Conservation (phyloP, 2,888 invertebrate species). For the Yponomeuta evonymella region DNA sequence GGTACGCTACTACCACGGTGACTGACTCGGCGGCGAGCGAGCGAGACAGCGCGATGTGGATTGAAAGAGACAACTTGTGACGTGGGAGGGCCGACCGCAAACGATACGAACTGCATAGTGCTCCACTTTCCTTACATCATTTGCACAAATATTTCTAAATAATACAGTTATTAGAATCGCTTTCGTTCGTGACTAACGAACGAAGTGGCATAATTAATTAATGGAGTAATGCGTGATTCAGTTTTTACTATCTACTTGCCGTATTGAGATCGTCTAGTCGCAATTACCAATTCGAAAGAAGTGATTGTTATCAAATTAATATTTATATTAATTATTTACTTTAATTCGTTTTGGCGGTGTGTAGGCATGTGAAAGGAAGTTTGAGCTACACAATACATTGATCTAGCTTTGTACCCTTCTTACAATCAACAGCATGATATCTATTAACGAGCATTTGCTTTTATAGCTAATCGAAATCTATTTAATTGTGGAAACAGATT, state of each 20-base stretch:
- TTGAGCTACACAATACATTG: no score
- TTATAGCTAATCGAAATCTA: no score
- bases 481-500: no score
- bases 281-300: background rate
- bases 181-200: conserved; percentile 14
- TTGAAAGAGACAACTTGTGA: conserved; percentile 52
- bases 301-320: background rate
- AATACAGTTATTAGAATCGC: conserved; percentile 18
- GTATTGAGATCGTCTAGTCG: background rate
- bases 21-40: conserved; percentile 57
- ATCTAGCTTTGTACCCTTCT: no score
- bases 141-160: conserved; percentile 25
- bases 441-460: no score
- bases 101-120: conserved; percentile 60
- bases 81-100: conserved; percentile 66
- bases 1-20: conserved; percentile 55
- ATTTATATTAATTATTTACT: background rate
- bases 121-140: conserved; percentile 37
- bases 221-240: conserved; percentile 9
- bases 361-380: no score
- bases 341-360: background rate
- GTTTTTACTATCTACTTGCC: background rate
- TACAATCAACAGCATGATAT: no score
- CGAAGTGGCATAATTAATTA: background rate
- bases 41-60: conserved; percentile 55